phyloP scores from a whole-genome alignment of 2,888 invertebrate genomes.

The Drosophila fulvimacula region DNA sequence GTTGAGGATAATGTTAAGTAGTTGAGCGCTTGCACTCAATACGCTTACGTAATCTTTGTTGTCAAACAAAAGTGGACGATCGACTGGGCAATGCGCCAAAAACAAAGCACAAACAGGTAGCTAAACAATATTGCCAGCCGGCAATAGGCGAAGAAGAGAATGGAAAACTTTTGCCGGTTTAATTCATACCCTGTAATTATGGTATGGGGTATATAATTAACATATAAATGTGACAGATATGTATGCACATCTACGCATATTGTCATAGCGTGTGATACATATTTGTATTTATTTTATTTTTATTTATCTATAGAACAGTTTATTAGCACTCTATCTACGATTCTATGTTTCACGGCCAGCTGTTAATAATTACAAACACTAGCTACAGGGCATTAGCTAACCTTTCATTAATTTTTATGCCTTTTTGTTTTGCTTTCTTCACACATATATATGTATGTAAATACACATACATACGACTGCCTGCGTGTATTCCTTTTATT shows the following conservation, averaged over 20 bases:
- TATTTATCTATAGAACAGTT: neutral
- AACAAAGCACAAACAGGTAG: conserved; percentile 50
- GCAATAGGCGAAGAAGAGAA: conserved; percentile 10
- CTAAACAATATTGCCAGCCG: conserved; percentile 12
- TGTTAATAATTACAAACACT: no score
- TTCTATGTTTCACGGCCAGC: neutral
- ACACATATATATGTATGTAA: neutral
- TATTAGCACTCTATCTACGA: no score
- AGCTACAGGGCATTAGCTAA: neutral
- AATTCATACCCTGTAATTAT: conserved; percentile 8
- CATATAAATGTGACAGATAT: neutral
- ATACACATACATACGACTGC: neutral
- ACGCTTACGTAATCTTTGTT: conserved; percentile 74
- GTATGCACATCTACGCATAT: neutral
- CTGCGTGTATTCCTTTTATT: conserved; percentile 6
- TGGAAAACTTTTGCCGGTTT: conserved; percentile 12
- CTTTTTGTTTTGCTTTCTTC: neutral
- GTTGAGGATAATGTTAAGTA: conserved; percentile 6
- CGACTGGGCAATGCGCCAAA: conserved; percentile 53
- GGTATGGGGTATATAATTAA: neutral
- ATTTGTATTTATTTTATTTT: no score
- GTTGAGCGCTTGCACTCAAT: conserved; percentile 16
- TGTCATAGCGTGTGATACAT: no score
- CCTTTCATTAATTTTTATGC: neutral
- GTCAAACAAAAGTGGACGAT: conserved; percentile 66